Percentiles rank a stretch among this genome's conserved stretches.
phyloP scores from a whole-genome alignment of 1,140 invertebrate genomes.

The Drosophila nikananu region DNA sequence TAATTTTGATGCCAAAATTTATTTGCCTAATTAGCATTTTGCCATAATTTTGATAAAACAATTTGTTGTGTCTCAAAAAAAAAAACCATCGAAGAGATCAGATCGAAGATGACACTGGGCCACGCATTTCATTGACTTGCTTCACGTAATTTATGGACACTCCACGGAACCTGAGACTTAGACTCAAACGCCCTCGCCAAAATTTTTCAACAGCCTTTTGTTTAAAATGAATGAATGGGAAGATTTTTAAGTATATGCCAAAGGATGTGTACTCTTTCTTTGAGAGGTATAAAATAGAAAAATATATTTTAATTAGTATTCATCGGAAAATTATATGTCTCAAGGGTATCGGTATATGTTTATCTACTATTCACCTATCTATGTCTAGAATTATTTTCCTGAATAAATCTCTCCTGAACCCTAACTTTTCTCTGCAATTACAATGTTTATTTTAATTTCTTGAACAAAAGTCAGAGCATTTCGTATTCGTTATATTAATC shows the following conservation, averaged over 20 bases:
- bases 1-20: conserved; percentile 77
- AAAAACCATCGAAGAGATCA: conserved; percentile 32
- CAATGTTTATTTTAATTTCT: not conserved
- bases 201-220: conserved; percentile 26
- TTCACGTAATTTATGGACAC: conserved; percentile 64
- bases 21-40: conserved; percentile 78
- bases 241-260: conserved; percentile 8
- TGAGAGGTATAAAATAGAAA: not conserved
- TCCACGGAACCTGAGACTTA: conserved; percentile 14
- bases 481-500: not conserved
- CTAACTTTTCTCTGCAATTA: not conserved
- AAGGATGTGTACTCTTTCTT: too few relatives aligned
- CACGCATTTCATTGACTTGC: conserved; percentile 68
- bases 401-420: not conserved
- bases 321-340: not conserved
- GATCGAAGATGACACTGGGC: conserved; percentile 29
- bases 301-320: not conserved
- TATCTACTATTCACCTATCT: too few relatives aligned
- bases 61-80: conserved; percentile 51
- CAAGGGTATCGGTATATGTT: too few relatives aligned
- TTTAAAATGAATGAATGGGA: conserved; percentile 7
- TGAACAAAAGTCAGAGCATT: conserved; percentile 23
- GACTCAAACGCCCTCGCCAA: conserved; percentile 35
- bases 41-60: conserved; percentile 77
- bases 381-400: too few relatives aligned